Base-by-base conservation (phyloP, 1,140 invertebrate species). In the Gonioctena quinquepunctata region DNA sequence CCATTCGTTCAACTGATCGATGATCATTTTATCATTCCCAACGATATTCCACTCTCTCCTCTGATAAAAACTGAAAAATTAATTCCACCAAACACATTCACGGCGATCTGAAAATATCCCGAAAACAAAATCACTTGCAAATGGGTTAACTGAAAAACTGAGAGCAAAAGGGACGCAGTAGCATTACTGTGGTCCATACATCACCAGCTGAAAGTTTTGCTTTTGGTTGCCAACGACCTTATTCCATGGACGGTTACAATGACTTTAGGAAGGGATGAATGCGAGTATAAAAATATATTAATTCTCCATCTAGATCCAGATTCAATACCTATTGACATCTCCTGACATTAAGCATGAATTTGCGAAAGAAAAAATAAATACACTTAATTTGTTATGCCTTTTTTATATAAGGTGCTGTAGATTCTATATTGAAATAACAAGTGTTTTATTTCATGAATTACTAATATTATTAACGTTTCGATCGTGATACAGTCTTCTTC, bases 121-220 rank as follows among this genome's bases (percentile, higher is more conserved):
- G 52, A 54, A 54, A 54, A 54, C 52, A 54, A 42, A 42, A 54
- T 23, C 22, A 54, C 52, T 54, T 54, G 52, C 52, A 54, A 54
- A 54, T 54, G 52, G 52, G 52, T 54, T 54, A 54, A 42, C 52
- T 23, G 52, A 54, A 54, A 54, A 54, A 54, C 52, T 23, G 57
- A 60, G 57, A 60, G 57, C 57, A 60, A 60, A 27, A 60, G 57
- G 25, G 57, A 60, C 25, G 52, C 22, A 60, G 57, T 23, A 27
- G 57, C 57, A 6, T 60, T 60, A 22, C 21, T 18, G 22, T 60
- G 25, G 25, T 1, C 25, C 57, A 60, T 60, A 26, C 57, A 60
- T 60, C 57, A 60, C 21, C 18, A 11, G 21, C 22, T 18, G 21
- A 18, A 23, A 60, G 57, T 60, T 60, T 60, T 27, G 57, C 57